Conservation (phyloP, 92 coral and sea anemone species). For the Actinernus sp. region DNA sequence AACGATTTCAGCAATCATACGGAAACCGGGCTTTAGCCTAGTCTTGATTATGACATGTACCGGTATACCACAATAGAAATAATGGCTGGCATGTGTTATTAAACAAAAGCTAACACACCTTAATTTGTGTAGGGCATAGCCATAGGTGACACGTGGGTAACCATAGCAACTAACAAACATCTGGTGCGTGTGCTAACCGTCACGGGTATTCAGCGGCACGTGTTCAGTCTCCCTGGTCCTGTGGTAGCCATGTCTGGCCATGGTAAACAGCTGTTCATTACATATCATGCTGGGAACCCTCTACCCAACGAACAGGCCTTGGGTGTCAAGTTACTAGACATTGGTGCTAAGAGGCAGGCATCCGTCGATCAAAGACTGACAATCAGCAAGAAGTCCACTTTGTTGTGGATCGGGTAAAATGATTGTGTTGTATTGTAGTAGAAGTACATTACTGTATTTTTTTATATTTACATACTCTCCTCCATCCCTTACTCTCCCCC, state of each 20-base stretch:
- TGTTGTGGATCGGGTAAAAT: constrained; percentile 97
- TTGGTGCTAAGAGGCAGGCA: constrained; percentile 52
- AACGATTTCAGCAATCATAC: too few relatives aligned
- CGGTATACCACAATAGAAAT: too few relatives aligned
- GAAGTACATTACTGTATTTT: too few relatives aligned
- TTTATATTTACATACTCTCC: too few relatives aligned
- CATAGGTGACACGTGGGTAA: constrained; percentile 80
- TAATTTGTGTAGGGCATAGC: constrained; percentile 95
- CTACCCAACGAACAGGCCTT: constrained; percentile 92
- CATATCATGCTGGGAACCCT: constrained; percentile 84
- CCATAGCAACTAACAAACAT: constrained; percentile 86
- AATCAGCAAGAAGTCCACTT: constrained; percentile 82
- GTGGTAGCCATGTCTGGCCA: constrained; percentile 92
- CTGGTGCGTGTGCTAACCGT: constrained; percentile 84
- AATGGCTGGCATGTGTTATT: too few relatives aligned
- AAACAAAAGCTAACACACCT: too few relatives aligned
- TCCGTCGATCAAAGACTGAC: constrained; percentile 79
- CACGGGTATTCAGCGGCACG: constrained; percentile 88
- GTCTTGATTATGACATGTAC: too few relatives aligned
- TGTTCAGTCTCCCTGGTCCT: constrained; percentile 87
- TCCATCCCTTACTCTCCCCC: too few relatives aligned
- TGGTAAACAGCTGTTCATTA: constrained; percentile 67
- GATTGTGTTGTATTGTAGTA: too few relatives aligned
- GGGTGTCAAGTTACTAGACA: constrained; percentile 80
- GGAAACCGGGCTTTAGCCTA: too few relatives aligned